Evolutionary conservation across 2,888 invertebrate genomes (phyloP).

Genomic region (Limnephilus auricula): DNA sequence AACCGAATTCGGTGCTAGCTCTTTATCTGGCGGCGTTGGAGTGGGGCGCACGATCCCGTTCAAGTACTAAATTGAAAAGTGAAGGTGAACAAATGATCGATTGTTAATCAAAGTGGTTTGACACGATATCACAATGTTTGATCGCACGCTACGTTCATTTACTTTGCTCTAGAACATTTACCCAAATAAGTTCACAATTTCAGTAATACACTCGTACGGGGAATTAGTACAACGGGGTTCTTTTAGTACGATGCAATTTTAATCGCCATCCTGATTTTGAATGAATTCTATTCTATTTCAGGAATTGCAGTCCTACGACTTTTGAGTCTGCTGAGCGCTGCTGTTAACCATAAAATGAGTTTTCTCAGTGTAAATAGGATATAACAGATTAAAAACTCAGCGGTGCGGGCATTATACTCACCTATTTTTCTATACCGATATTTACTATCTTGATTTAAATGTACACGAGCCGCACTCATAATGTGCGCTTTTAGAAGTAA

Average conservation of each 20-base stretch:
- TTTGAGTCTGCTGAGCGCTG: too few species aligned
- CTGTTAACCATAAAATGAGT: too few species aligned
- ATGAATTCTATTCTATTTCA: not conserved
- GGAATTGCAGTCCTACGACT: too few species aligned
- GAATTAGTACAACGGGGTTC: not conserved
- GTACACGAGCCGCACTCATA: not conserved
- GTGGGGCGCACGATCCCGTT: conserved; percentile 41
- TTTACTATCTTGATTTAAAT: not conserved
- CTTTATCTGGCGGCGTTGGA: conserved; percentile 31
- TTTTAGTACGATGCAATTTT: not conserved
- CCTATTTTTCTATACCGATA: not conserved
- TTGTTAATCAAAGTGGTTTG: conserved; percentile 52
- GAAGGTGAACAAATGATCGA: conserved; percentile 56
- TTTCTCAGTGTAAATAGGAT: too few species aligned
- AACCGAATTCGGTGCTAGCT: conserved; percentile 9
- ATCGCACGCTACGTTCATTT: conserved; percentile 45
- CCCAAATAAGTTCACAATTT: not conserved
- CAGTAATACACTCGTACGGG: not conserved
- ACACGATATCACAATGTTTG: conserved; percentile 44
- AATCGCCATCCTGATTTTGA: not conserved
- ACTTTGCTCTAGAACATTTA: not conserved
- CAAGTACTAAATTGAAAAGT: conserved; percentile 52
- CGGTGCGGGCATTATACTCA: not conserved
- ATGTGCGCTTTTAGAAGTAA: not conserved
- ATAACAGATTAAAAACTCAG: not conserved